Evolutionary conservation across 2,797 vertebrate genomes (phyloP).

Genomic region (Neoniphon sammara): DNA sequence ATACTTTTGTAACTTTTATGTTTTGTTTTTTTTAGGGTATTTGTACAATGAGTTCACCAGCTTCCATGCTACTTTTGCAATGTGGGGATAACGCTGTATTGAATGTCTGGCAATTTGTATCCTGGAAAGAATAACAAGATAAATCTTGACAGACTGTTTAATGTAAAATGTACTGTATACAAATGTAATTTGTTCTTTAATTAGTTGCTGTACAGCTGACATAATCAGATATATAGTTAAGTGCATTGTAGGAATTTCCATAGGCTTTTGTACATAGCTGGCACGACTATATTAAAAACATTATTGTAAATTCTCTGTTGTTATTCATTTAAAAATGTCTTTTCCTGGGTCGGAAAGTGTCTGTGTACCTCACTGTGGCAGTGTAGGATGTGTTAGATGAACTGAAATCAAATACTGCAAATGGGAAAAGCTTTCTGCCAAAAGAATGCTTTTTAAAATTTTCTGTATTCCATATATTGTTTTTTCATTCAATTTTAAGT

Average conservation of each 20-base stretch:
- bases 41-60: slow-evolving; percentile 27
- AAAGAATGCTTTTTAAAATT: no score
- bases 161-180: slow-evolving; percentile 28
- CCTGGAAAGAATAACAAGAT: slow-evolving; percentile 18
- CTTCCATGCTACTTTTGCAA: slow-evolving; percentile 17
- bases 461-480: no score
- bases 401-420: no score
- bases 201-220: slow-evolving; percentile 61
- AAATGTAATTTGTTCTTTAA: slow-evolving; percentile 42
- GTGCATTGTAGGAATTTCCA: slow-evolving; percentile 25
- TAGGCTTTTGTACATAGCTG: slow-evolving; percentile 66
- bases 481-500: no score
- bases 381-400: no score
- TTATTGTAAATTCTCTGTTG: slow-evolving; percentile 23
- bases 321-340: background rate
- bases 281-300: slow-evolving; percentile 41
- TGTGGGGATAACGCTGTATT: slow-evolving; percentile 23
- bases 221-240: slow-evolving; percentile 25
- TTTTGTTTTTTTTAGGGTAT: slow-evolving; percentile 9
- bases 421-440: no score
- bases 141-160: slow-evolving; percentile 16
- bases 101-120: slow-evolving; percentile 17
- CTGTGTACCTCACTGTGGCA: background rate
- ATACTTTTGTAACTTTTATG: slow-evolving; percentile 32
- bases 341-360: background rate